These are phyloP conservation scores for Aurelia coerulea DNA, from an alignment of 30 jellyfish, hydroid and myxozoan genomes.

Conservation along the genomic window DNA sequence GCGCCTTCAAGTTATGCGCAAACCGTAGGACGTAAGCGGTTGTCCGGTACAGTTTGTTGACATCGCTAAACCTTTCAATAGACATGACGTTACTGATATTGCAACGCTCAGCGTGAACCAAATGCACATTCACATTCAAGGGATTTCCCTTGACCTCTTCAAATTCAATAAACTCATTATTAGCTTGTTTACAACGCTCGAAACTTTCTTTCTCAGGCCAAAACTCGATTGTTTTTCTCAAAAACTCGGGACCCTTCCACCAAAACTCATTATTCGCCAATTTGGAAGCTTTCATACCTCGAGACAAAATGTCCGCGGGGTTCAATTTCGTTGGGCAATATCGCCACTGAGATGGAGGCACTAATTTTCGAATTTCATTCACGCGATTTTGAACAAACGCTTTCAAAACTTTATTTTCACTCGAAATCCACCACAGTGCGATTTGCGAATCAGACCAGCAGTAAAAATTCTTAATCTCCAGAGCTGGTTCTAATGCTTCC, in stretches of 20 bases:
- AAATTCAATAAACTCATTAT: no score
- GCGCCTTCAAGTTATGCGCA: background rate
- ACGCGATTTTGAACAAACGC: background rate
- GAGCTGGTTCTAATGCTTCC: background rate
- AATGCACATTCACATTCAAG: background rate
- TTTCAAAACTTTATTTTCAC: background rate
- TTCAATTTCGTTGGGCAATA: slow-evolving; percentile 1
- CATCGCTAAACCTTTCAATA: no score
- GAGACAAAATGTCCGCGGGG: background rate
- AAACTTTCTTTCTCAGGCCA: no score
- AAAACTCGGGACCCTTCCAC: no score
- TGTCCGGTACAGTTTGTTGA: no score
- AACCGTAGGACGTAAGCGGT: background rate
- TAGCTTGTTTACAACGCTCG: no score
- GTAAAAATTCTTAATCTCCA: background rate
- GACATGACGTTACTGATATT: no score
- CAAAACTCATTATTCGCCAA: background rate
- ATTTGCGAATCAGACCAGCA: background rate
- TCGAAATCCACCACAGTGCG: background rate
- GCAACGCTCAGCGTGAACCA: no score
- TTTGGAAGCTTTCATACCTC: background rate
- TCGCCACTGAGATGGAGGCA: background rate
- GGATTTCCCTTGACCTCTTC: background rate
- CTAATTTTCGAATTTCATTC: background rate
- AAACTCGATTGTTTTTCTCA: no score